A percentile compares a stretch with the other conserved stretches of the same genome.
phyloP scores from a whole-genome alignment of 2,797 vertebrate species.

The Notoglanidium macrostoma region DNA sequence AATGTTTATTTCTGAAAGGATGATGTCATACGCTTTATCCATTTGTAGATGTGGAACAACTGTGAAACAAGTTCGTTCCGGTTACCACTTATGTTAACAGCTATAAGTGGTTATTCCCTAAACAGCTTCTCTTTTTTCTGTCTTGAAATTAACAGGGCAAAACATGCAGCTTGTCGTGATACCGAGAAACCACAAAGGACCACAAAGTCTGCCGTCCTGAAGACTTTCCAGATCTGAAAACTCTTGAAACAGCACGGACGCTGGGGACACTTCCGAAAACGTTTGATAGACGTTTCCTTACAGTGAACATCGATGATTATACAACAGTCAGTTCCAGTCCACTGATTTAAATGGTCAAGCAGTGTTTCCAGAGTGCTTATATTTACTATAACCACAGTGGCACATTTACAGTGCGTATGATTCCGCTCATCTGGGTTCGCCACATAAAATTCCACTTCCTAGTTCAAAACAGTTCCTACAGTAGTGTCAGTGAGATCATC shows the following conservation, averaged over 20 bases:
- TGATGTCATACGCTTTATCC: not conserved
- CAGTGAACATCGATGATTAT: not conserved
- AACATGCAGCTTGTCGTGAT: not conserved
- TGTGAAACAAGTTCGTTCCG: not conserved
- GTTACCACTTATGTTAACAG: not conserved
- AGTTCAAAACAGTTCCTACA: too few species aligned
- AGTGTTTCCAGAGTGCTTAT: too few species aligned
- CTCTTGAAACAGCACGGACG: not conserved
- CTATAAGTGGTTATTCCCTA: not conserved
- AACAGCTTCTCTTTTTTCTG: not conserved
- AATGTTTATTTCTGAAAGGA: not conserved
- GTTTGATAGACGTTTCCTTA: not conserved
- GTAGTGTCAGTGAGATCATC: too few species aligned
- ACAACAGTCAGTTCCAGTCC: not conserved
- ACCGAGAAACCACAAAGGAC: not conserved
- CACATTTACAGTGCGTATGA: too few species aligned
- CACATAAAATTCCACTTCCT: too few species aligned
- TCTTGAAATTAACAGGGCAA: not conserved
- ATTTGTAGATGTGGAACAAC: not conserved
- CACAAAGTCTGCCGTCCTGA: not conserved
- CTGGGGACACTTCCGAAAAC: not conserved
- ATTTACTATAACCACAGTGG: too few species aligned
- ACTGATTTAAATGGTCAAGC: too few species aligned
- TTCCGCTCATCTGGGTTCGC: too few species aligned
- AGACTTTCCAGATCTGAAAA: not conserved